These are phyloP conservation scores for Scelioninae gen. 1 DNA, from an alignment of 2,888 invertebrate genomes.

Conservation along the genomic window DNA sequence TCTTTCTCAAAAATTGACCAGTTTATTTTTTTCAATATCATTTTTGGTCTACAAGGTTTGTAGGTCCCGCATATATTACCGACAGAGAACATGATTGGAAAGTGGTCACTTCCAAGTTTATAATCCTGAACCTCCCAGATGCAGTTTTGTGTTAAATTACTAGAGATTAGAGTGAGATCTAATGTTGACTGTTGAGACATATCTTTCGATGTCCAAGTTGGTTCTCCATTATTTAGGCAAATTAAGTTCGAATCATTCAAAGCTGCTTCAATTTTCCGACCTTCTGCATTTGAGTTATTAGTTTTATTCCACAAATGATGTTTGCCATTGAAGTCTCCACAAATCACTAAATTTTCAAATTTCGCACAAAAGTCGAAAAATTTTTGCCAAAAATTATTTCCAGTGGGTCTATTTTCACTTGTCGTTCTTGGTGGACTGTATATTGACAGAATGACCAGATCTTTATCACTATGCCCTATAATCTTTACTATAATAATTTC, in stretches of 20 bases:
- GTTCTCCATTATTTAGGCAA: background rate
- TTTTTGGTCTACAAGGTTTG: conserved; percentile 1
- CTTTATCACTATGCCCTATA: too few relatives aligned
- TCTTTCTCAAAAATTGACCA: background rate
- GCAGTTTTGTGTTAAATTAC: background rate
- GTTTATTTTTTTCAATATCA: background rate
- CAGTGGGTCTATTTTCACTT: too few relatives aligned
- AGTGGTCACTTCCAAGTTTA: conserved; percentile 3
- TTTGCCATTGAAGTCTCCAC: conserved; percentile 1
- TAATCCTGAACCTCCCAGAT: background rate
- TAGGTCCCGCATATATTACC: background rate
- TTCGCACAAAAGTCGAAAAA: too few relatives aligned
- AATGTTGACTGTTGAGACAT: background rate
- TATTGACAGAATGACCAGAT: too few relatives aligned
- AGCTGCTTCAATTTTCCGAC: background rate
- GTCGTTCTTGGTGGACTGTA: too few relatives aligned
- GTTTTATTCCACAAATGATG: background rate
- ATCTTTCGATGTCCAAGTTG: conserved; percentile 12
- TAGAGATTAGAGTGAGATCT: background rate
- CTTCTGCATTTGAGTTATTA: background rate
- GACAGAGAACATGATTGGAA: conserved; percentile 9
- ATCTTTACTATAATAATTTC: too few relatives aligned
- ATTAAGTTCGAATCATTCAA: background rate
- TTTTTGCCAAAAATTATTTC: too few relatives aligned
- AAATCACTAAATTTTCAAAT: background rate